These are phyloP conservation scores for Botia kubotai DNA, from an alignment of 2,797 vertebrate species.

Conservation along the genomic window DNA sequence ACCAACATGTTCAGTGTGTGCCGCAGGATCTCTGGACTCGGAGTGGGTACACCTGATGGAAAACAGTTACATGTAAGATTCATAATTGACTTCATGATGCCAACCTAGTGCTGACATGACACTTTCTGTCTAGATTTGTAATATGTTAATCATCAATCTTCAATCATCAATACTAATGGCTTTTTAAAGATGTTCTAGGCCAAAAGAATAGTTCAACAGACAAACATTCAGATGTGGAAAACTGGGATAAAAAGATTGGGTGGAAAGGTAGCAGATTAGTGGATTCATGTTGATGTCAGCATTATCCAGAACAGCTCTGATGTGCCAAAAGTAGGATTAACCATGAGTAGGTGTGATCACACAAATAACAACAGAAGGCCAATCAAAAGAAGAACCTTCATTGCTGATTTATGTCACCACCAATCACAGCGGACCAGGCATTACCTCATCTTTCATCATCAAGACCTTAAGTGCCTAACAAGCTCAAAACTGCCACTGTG, in stretches of 20 bases:
- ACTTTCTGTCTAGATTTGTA: background rate
- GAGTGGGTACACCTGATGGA: conserved; percentile 92
- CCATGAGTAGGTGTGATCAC: conserved; percentile 36
- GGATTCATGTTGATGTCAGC: conserved; percentile 41
- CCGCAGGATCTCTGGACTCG: conserved; percentile 95
- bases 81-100: background rate
- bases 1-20: conserved; percentile 98
- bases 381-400: conserved; percentile 31
- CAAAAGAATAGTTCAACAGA: background rate
- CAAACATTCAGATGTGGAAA: conserved; percentile 3
- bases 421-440: conserved; percentile 51
- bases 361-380: conserved; percentile 25
- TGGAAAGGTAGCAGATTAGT: conserved; percentile 4
- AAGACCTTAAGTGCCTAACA: conserved; percentile 56
- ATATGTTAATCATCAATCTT: conserved; percentile 1
- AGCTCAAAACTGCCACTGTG: conserved; percentile 43
- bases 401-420: conserved; percentile 46
- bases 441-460: conserved; percentile 65
- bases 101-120: conserved; percentile 2
- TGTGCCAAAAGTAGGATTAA: conserved; percentile 41
- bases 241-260: background rate
- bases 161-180: background rate
- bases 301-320: conserved; percentile 29
- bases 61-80: conserved; percentile 17
- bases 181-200: background rate